These are phyloP conservation scores for Athene cunicularia DNA, from an alignment of 2,113 vertebrate genomes.

Conservation along the genomic window DNA sequence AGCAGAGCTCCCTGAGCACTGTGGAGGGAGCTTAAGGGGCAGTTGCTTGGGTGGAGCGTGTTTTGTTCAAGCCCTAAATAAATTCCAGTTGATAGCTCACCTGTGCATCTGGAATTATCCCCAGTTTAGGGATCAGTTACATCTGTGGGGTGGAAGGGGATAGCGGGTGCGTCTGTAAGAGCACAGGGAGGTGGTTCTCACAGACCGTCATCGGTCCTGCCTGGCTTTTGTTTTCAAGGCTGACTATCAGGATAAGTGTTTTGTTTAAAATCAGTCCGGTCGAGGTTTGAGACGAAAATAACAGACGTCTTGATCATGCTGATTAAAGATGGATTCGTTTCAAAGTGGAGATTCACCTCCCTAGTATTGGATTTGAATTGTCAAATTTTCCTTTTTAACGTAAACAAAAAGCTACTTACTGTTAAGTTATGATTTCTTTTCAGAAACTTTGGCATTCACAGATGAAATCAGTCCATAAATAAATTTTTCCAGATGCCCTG, in stretches of 20 bases:
- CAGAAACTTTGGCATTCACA: background rate
- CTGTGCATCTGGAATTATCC: background rate
- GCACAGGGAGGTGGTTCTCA: rapidly evolving
- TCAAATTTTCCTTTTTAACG: background rate
- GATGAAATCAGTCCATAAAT: background rate
- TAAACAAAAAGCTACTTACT: background rate
- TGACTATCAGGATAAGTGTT: background rate
- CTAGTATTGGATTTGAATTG: background rate
- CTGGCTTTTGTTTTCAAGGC: background rate
- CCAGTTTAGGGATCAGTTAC: background rate
- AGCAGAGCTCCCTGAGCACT: background rate
- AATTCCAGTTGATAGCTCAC: background rate
- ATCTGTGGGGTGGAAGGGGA: background rate
- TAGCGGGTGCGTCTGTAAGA: rapidly evolving
- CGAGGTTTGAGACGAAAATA: background rate
- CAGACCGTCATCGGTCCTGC: background rate
- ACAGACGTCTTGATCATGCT: background rate
- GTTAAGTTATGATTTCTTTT: background rate
- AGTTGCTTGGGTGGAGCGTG: background rate
- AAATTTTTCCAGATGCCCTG: background rate
- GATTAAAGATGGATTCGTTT: background rate
- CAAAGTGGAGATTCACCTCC: background rate
- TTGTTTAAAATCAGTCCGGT: background rate
- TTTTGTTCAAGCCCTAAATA: background rate
- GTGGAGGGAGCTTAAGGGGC: background rate